Base-by-base conservation (phyloP, 2,797 vertebrate species). In the Rhodeus uyekii region DNA sequence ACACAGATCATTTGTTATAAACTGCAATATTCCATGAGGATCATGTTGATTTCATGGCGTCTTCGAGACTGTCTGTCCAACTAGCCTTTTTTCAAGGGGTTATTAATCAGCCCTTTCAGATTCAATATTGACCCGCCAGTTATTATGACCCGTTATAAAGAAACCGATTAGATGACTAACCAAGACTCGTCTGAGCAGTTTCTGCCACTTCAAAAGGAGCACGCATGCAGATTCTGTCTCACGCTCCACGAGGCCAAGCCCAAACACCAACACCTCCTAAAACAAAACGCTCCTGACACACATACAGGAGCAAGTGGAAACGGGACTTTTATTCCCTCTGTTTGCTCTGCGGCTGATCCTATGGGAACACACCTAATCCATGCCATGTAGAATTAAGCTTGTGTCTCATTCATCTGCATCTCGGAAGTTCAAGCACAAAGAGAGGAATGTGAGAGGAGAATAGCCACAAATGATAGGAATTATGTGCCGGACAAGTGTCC, bases 381-480 rank as follows among this genome's bases (percentile, higher is more conserved):
- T 77, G 80, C 76, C 85, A 77, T 80, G 86, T 85, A 84, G 86
- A 64, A 89, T 81, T 82, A 88, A 87, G 82, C 85, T 88, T 85
- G 67, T 76, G 84, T 87, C 84, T 88, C 79, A 89, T 90, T 90
- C 86, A 87, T 90, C 87, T 88, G 48, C 76, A 84, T 87, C 87
- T 90, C 85, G 88, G 87, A 93, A 89, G 89, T 87, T 82, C 84
- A 84, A 84, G 86, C 88, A 93, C 92, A 94, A 93, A 93, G 88
- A 85, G 83, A 81, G 86, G 82, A 91, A 86, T 87, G 88, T 86
- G 84, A 87, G 87, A 73, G 84, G 76, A 87, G 78, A 92, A 91
- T 84, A 87, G 89, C 85, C 93, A 93, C 92, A 93, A 93, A 95
- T 94, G 90, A 94, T 87, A 88, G 90, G 91, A 95, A 93, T 93